Base-by-base conservation (phyloP, 1,140 invertebrate species). In the Cyclina sinensis region DNA sequence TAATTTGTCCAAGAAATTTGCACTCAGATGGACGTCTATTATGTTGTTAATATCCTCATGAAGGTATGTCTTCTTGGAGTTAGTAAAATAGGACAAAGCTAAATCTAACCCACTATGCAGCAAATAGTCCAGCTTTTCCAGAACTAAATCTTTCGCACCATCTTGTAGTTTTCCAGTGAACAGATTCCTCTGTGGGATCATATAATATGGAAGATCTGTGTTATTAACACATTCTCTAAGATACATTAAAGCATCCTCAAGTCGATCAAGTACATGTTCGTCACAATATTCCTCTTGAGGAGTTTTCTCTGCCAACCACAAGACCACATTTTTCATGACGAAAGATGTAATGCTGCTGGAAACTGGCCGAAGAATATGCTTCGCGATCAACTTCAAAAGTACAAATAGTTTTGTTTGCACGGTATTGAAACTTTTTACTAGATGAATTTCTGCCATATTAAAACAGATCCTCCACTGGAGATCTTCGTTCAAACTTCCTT, bases 401-500 rank as follows among this genome's bases (percentile, higher is more conserved):
- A 73, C 46, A 46, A 68, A 73, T 2, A 73, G 39, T 65, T 84
- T 84, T 51, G 59, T 84, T 35, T 84, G 81, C 16, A 43, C 73
- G n/a, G 27, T 43, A 43, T 35, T 84, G 24, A 84, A 70, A 27
- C 59, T 46, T 18, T 73, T 32, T 11, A 84, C 24, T 27, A 84
- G 30, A 11, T 37, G n/a, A 7, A 65, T 35, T 73, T 84, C 81
- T 68, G 57, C 62, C 0, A 70, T 3, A 30, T 59, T 68, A 32
- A 68, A 84, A 51, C 81, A 39, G 39, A 84, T 73, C 32, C 62
- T 37, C 81, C 81, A 84, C 30, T 84, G 81, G 24, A 84, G 32
- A 18, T 84, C 43, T 48, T 46, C 16, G 46, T 46, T 73, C 11
- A n/a, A 16, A 32, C 21, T 70, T 0, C 24, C 24, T 24, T 48